Conservation (phyloP, 2,888 invertebrate species). For the Acleris cristana region DNA sequence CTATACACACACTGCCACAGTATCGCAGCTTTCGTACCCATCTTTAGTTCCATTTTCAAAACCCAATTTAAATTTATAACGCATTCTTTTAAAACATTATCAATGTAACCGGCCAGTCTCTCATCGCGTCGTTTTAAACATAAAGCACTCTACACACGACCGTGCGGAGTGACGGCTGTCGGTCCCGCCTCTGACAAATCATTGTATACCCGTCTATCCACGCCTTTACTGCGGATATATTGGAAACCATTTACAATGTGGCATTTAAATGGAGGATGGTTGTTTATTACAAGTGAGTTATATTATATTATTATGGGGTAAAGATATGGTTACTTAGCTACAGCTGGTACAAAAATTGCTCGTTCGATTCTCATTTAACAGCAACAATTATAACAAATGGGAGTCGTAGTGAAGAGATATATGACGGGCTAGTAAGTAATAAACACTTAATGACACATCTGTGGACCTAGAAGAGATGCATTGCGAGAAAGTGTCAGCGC, state of each 20-base stretch:
- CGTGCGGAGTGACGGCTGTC: conserved; percentile 43
- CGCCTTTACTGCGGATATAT: conserved; percentile 34
- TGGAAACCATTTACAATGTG: conserved; percentile 23
- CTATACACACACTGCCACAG: not conserved
- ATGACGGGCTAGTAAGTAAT: too few species aligned
- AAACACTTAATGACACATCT: too few species aligned
- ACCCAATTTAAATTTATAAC: not conserved
- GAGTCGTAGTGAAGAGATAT: too few species aligned
- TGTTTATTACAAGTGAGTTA: not conserved
- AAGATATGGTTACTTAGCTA: too few species aligned
- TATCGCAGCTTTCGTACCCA: not conserved
- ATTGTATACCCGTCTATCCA: conserved; percentile 33
- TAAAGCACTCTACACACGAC: conserved; percentile 41
- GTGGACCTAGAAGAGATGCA: too few species aligned
- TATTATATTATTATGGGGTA: too few species aligned
- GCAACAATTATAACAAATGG: too few species aligned
- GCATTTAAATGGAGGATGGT: conserved; percentile 19
- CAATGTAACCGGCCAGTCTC: conserved; percentile 29
- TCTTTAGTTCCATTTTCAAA: not conserved
- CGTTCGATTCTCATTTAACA: too few species aligned
- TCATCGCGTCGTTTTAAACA: conserved; percentile 42
- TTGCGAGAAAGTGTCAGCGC: too few species aligned
- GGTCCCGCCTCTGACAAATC: conserved; percentile 32
- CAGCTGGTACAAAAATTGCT: too few species aligned
- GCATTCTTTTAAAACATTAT: conserved; percentile 26